Conservation (phyloP, 2,888 invertebrate genomes). For the Spilarctia lutea region DNA sequence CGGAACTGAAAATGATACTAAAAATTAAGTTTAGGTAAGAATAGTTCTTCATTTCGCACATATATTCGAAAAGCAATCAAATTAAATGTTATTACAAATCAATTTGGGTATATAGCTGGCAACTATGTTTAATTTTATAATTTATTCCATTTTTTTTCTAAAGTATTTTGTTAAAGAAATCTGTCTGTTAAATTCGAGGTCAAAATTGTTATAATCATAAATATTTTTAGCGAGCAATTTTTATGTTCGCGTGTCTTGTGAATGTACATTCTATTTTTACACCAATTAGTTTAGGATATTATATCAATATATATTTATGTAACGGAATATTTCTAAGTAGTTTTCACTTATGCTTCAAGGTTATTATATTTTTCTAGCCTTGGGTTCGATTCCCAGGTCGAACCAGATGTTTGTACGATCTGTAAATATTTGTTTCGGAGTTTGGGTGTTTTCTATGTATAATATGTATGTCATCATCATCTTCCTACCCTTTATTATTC, state of each 20-base stretch:
- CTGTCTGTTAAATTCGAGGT: conserved; percentile 9
- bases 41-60: background rate
- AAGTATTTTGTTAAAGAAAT: background rate
- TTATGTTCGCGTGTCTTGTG: conserved; percentile 7
- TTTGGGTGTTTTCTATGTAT: too few relatives aligned
- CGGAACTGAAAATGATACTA: background rate
- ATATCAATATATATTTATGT: background rate
- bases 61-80: background rate
- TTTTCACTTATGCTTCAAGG: background rate
- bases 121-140: background rate
- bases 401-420: too few relatives aligned
- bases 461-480: too few relatives aligned
- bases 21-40: too few relatives aligned
- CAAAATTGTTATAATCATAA: conserved; percentile 11
- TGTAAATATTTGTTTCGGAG: too few relatives aligned
- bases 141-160: background rate
- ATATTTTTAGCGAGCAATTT: conserved; percentile 9
- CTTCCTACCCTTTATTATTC: too few relatives aligned
- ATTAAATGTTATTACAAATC: background rate
- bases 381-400: too few relatives aligned
- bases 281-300: background rate
- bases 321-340: background rate
- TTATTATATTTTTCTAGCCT: too few relatives aligned
- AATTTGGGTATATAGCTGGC: background rate
- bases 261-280: conserved; percentile 1